phyloP scores from a whole-genome alignment of 2,113 vertebrate genomes.

The Clarias macrocephalus region DNA sequence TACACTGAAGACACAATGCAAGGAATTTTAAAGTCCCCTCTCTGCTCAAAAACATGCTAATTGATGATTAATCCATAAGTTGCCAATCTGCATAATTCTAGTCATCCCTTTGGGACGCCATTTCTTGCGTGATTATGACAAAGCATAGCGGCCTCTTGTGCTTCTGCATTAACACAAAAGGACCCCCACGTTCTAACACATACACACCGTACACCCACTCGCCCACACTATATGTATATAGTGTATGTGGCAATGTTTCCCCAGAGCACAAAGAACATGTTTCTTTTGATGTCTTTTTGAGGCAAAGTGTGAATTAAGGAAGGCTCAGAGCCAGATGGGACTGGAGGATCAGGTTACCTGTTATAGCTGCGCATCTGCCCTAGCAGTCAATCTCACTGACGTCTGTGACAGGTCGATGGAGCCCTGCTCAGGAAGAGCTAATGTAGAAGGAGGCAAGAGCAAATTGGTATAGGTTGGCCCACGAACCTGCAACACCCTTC shows the following conservation, averaged over 20 bases:
- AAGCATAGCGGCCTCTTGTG: constrained; percentile 12
- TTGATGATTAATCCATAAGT: constrained; percentile 55
- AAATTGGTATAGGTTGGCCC: constrained; percentile 71
- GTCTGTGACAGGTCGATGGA: constrained; percentile 87
- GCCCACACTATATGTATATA: constrained; percentile 30
- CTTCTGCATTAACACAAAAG: constrained; percentile 28
- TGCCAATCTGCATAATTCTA: constrained; percentile 51
- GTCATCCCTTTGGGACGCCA: constrained; percentile 37
- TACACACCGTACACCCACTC: background rate
- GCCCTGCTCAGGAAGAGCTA: constrained; percentile 76
- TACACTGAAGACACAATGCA: constrained; percentile 55
- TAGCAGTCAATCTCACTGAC: constrained; percentile 94
- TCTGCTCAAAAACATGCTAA: constrained; percentile 52
- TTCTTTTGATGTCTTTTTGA: constrained; percentile 82
- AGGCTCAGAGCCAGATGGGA: constrained; percentile 97
- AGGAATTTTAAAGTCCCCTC: constrained; percentile 52
- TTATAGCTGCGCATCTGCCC: constrained; percentile 97
- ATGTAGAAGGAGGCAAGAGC: constrained; percentile 72
- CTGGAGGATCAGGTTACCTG: constrained; percentile 98
- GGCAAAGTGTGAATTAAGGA: constrained; percentile 97
- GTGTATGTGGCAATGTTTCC: constrained; percentile 47
- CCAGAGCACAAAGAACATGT: constrained; percentile 66
- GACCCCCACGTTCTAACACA: background rate
- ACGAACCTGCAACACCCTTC: constrained; percentile 45
- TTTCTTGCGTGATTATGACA: constrained; percentile 47